Evolutionary conservation across 2,797 vertebrate genomes (phyloP).

Genomic region (Pangasius krempfi): DNA sequence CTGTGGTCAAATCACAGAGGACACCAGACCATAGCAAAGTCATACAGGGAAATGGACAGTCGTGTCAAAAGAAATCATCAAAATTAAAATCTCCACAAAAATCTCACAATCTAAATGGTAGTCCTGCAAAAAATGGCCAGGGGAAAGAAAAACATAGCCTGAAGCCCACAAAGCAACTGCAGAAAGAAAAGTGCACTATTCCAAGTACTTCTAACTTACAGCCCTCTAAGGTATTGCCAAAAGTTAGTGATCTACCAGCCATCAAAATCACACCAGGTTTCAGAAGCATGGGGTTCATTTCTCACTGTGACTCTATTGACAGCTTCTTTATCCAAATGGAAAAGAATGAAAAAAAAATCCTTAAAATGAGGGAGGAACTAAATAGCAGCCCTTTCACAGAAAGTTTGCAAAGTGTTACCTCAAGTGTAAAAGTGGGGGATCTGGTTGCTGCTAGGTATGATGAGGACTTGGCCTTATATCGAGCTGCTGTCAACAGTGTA

Average conservation of each 20-base stretch:
- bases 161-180: background rate
- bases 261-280: conserved; percentile 67
- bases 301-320: conserved; percentile 67
- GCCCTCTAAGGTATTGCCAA: conserved; percentile 38
- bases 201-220: background rate
- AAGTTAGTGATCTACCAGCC: conserved; percentile 66
- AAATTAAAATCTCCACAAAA: conserved; percentile 5
- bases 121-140: background rate
- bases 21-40: background rate
- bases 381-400: conserved; percentile 64
- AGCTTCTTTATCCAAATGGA: conserved; percentile 84
- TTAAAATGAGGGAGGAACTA: conserved; percentile 75
- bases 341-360: conserved; percentile 77
- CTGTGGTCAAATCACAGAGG: background rate
- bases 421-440: conserved; percentile 67
- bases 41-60: background rate
- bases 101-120: background rate
- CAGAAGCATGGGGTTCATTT: conserved; percentile 72
- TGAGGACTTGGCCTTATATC: conserved; percentile 76
- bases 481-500: conserved; percentile 75
- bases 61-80: background rate
- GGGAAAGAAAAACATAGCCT: background rate
- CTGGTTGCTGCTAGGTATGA: conserved; percentile 75
- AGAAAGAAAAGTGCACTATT: background rate
- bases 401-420: conserved; percentile 43